Percentiles rank a stretch among this genome's conserved stretches.
phyloP scores from a whole-genome alignment of 2,113 vertebrate genomes.

The Hipposideros armiger region DNA sequence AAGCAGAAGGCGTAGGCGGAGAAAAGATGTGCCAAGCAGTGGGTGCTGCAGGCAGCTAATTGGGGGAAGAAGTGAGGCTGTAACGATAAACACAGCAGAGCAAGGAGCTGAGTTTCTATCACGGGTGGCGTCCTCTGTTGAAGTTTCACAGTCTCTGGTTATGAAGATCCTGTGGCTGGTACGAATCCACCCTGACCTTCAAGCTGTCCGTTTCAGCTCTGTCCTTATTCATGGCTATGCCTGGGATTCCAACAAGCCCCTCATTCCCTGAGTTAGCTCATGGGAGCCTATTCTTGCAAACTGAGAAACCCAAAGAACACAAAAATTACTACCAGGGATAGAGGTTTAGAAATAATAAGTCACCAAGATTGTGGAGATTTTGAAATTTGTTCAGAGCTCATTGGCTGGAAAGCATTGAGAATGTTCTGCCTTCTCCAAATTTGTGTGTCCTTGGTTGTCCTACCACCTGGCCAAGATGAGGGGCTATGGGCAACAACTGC shows the following conservation, averaged over 20 bases:
- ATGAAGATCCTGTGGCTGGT: not conserved
- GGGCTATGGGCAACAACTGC: not conserved
- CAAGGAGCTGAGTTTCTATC: not conserved
- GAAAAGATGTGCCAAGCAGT: not conserved
- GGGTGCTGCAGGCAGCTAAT: fast-evolving
- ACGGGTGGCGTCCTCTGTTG: not conserved
- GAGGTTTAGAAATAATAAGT: not conserved
- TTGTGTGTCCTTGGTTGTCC: not conserved
- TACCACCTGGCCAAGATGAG: not conserved
- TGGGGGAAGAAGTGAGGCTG: not conserved
- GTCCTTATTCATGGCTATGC: not conserved
- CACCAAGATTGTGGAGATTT: not conserved
- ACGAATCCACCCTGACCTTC: not conserved
- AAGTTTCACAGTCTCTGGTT: not conserved
- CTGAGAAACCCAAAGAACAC: not conserved
- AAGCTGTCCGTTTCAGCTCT: not conserved
- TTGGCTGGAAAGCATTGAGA: not conserved
- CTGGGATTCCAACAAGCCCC: not conserved
- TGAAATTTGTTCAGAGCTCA: not conserved
- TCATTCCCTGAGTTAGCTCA: not conserved
- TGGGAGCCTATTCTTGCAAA: not conserved
- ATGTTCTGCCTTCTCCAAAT: not conserved
- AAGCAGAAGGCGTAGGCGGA: not conserved
- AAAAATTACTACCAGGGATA: not conserved
- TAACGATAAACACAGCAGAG: not conserved